Conservation (phyloP, 2,888 invertebrate species). For the Octonoba sinensis region DNA sequence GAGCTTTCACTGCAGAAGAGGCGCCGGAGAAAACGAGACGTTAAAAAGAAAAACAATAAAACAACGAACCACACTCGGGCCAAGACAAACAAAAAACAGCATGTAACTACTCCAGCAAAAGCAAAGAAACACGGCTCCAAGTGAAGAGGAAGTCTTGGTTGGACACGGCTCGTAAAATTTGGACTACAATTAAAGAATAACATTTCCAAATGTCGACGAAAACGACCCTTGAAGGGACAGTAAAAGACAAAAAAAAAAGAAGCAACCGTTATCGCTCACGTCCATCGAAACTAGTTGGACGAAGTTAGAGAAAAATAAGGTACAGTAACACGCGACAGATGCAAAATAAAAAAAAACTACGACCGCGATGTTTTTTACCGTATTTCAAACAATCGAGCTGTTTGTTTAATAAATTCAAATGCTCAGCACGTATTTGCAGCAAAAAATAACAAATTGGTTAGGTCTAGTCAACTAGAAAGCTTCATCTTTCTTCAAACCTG, state of each 20-base stretch:
- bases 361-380: no score
- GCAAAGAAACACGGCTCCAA: conserved; percentile 39
- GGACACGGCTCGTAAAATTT: conserved; percentile 50
- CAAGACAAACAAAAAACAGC: conserved; percentile 58
- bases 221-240: conserved; percentile 28
- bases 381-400: no score
- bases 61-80: background rate
- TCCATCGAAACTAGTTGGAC: conserved; percentile 44
- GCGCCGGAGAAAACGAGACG: background rate
- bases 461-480: no score
- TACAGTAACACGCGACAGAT: conserved; percentile 25
- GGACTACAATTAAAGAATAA: conserved; percentile 57
- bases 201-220: conserved; percentile 34
- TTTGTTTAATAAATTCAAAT: no score
- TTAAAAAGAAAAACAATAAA: no score
- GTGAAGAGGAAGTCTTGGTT: conserved; percentile 11
- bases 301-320: conserved; percentile 11
- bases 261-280: conserved; percentile 47
- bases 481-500: no score
- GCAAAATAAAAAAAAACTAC: no score
- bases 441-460: no score
- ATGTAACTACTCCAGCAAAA: conserved; percentile 36
- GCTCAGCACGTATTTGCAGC: no score
- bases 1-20: conserved; percentile 7
- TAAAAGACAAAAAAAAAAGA: conserved; percentile 31